Percentiles rank a stretch among this genome's conserved stretches.
These are phyloP conservation scores for Alouatta palliata DNA, from an alignment of 2,113 vertebrate species.

Conservation along the genomic window DNA sequence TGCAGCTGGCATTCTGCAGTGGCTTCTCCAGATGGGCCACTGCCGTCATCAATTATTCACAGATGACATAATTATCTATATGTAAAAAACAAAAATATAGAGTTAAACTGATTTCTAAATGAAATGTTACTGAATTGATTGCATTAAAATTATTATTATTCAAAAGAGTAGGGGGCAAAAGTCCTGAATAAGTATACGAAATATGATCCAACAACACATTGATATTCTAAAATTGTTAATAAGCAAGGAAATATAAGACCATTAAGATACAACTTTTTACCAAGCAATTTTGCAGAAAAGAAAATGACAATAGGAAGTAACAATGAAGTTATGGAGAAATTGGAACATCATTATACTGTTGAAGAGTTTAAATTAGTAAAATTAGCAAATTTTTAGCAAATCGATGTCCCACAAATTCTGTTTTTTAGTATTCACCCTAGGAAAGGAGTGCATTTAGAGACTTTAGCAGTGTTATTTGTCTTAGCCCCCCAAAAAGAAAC, in stretches of 20 bases:
- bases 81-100: not conserved
- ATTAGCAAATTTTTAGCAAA: not conserved
- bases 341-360: not conserved
- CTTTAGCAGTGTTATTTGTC: not conserved
- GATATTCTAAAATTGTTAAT: not conserved
- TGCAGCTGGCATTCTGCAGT: no score
- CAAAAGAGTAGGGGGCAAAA: not conserved
- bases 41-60: not conserved
- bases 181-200: not conserved
- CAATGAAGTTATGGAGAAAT: not conserved
- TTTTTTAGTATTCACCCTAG: not conserved
- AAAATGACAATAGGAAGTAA: not conserved
- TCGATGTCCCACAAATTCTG: not conserved
- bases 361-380: not conserved
- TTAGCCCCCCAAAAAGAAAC: not conserved
- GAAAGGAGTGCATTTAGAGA: not conserved
- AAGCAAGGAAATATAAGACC: not conserved
- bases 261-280: not conserved
- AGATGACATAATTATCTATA: not conserved
- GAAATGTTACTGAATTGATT: not conserved
- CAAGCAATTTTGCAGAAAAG: not conserved
- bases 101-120: conserved; percentile 13
- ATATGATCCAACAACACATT: not conserved
- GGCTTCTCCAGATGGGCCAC: no score
- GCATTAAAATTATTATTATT: not conserved